Conservation (phyloP, 1,140 invertebrate species). For the Hydropsyche tenuis region DNA sequence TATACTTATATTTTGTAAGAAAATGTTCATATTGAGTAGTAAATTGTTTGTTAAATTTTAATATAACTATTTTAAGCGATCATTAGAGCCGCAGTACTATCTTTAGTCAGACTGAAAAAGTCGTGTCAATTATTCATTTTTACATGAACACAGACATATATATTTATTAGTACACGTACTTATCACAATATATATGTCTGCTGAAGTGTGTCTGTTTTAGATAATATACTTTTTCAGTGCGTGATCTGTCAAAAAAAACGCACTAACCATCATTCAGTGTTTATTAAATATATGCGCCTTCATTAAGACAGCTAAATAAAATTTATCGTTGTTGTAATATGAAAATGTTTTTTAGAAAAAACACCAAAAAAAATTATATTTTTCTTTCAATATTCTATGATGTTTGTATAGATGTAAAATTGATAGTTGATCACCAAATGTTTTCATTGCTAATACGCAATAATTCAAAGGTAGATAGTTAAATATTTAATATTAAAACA, state of each 20-base stretch:
- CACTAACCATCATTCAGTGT: background rate
- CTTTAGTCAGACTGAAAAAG: slow-evolving; percentile 7
- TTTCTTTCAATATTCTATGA: background rate
- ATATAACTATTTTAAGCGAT: too few species aligned
- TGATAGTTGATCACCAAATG: background rate
- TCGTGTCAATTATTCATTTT: slow-evolving; percentile 5
- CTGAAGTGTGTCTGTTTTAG: background rate
- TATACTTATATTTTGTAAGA: background rate
- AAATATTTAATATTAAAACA: background rate
- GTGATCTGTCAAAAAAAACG: too few species aligned
- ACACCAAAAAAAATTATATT: slow-evolving; percentile 11
- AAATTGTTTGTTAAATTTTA: background rate
- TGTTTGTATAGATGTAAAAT: background rate
- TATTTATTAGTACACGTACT: background rate
- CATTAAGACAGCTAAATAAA: slow-evolving; percentile 7
- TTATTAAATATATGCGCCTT: slow-evolving; percentile 3
- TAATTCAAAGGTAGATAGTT: background rate
- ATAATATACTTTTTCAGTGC: background rate
- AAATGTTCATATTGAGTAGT: slow-evolving; percentile 10
- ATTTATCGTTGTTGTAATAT: background rate
- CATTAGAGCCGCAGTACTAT: background rate
- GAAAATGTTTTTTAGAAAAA: slow-evolving; percentile 6
- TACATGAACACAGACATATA: background rate
- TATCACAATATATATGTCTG: background rate
- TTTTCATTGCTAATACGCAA: background rate